phyloP scores from a whole-genome alignment of 2,888 invertebrate genomes.

The Eulithis testata region DNA sequence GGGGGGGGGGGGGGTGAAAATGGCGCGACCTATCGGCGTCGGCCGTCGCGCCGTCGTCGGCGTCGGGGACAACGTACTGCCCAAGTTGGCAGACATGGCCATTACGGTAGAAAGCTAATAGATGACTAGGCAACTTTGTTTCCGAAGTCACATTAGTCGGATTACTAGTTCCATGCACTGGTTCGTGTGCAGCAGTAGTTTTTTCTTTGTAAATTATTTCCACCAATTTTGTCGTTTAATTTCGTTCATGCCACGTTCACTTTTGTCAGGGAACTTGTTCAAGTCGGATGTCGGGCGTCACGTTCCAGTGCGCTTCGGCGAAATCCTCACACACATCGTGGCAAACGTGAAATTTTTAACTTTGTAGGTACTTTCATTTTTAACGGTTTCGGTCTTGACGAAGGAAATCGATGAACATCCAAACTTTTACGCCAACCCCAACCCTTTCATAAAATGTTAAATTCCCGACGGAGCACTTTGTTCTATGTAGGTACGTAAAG shows the following conservation, averaged over 20 bases:
- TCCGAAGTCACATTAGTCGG: conserved; percentile 18
- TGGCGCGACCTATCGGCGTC: conserved; percentile 51
- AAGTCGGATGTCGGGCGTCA: conserved; percentile 67
- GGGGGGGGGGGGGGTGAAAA: conserved; percentile 62
- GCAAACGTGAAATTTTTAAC: conserved; percentile 52
- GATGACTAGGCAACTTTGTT: conserved; percentile 28
- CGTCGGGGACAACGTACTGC: conserved; percentile 21
- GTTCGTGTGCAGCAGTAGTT: conserved; percentile 6
- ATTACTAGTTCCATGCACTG: conserved; percentile 5
- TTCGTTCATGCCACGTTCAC: conserved; percentile 44
- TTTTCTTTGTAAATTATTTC: neutral
- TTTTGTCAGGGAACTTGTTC: conserved; percentile 62
- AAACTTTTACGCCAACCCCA: conserved; percentile 33
- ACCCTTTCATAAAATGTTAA: conserved; percentile 35
- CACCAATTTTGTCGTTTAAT: conserved; percentile 23
- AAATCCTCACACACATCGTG: conserved; percentile 56
- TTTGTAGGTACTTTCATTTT: conserved; percentile 63
- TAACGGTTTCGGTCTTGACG: conserved; percentile 41
- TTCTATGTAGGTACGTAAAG: conserved; percentile 1
- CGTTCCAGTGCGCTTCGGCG: conserved; percentile 68
- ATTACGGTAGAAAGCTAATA: conserved; percentile 29
- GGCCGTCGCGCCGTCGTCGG: conserved; percentile 44
- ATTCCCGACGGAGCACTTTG: conserved; percentile 31
- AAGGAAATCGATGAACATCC: conserved; percentile 31
- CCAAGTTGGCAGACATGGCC: conserved; percentile 25